These are phyloP conservation scores for Scolopax rusticola DNA, from an alignment of 2,797 vertebrate species.

Conservation along the genomic window DNA sequence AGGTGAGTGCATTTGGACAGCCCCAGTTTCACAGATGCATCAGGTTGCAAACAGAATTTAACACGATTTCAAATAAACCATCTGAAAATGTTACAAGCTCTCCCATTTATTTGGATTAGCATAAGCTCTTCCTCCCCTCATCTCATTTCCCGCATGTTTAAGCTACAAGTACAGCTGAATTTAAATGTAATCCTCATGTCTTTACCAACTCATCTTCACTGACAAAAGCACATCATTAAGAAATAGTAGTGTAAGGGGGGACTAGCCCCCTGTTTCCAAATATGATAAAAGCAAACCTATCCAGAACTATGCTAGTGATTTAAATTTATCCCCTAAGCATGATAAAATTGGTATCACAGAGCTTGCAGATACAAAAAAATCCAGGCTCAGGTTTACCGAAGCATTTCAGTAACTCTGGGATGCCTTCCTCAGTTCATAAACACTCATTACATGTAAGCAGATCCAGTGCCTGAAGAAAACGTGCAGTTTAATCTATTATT, in stretches of 20 bases:
- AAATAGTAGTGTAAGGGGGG: background rate
- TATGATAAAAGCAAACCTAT: background rate
- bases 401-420: background rate
- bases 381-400: background rate
- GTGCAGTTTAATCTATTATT: conserved; percentile 40
- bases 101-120: conserved; percentile 57
- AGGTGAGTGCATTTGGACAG: background rate
- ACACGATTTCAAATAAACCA: conserved; percentile 38
- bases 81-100: background rate
- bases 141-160: conserved; percentile 59
- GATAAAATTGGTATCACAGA: background rate
- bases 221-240: conserved; percentile 53
- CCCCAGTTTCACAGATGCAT: background rate
- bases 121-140: conserved; percentile 50
- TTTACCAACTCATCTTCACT: conserved; percentile 53
- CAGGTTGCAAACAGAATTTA: conserved; percentile 26
- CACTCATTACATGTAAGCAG: background rate
- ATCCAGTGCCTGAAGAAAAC: background rate
- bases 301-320: background rate
- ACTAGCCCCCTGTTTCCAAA: background rate
- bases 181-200: conserved; percentile 53
- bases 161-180: conserved; percentile 54
- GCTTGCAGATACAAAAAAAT: background rate
- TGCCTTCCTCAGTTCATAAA: background rate
- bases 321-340: background rate